These are phyloP conservation scores for Cataglyphis livida DNA, from an alignment of 2,888 invertebrate genomes.

Conservation along the genomic window DNA sequence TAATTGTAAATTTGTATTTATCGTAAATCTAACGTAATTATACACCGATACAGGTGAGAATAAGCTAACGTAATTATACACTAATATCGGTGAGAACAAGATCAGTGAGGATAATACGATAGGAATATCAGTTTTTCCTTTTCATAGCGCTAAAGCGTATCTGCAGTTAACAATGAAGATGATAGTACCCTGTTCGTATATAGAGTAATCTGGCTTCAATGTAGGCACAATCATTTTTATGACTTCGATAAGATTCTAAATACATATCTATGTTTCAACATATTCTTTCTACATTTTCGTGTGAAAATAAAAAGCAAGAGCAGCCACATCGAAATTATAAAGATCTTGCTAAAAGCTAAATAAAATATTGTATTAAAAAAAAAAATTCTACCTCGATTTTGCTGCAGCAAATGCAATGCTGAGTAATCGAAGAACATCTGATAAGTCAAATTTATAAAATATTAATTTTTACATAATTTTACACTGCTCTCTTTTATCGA, in stretches of 20 bases:
- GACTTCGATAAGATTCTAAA: not conserved
- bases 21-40: not conserved
- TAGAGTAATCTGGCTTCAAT: not conserved
- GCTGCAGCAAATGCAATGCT: not conserved
- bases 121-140: not conserved
- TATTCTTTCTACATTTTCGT: not conserved
- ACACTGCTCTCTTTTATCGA: not conserved
- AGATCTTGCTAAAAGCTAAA: not conserved
- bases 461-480: not conserved
- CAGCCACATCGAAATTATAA: not conserved
- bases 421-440: not conserved
- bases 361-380: not conserved
- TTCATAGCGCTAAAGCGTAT: not conserved
- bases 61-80: not conserved
- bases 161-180: not conserved
- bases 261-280: not conserved
- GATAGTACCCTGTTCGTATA: not conserved
- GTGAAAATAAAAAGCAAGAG: not conserved
- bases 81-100: not conserved
- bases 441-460: not conserved
- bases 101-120: not conserved
- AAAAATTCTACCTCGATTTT: not conserved
- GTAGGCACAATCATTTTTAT: not conserved
- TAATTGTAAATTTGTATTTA: constrained; percentile 21
- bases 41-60: not conserved